These are phyloP conservation scores for Tetropium fuscum DNA, from an alignment of 2,888 invertebrate genomes.

Conservation along the genomic window DNA sequence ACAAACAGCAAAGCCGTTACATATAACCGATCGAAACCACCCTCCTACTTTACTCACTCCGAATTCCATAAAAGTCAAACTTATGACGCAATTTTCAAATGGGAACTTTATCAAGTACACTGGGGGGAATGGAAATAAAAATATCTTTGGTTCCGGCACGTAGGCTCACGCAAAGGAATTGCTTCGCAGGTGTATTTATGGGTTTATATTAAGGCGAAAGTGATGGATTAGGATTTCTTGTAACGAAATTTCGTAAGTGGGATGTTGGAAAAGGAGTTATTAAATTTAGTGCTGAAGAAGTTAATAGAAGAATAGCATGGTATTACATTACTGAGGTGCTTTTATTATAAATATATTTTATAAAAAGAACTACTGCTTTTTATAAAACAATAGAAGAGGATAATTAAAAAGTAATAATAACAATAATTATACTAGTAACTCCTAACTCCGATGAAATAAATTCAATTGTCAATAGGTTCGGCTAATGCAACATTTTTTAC, in stretches of 20 bases:
- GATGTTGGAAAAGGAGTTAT: too few species aligned
- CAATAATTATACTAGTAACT: too few species aligned
- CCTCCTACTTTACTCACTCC: constrained; percentile 10
- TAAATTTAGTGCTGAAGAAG: too few species aligned
- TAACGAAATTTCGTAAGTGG: constrained; percentile 3
- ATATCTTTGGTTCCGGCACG: constrained; percentile 8
- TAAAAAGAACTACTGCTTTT: too few species aligned
- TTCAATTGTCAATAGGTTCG: too few species aligned
- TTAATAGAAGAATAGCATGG: too few species aligned
- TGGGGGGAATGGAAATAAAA: constrained; percentile 21
- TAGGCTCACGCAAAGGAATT: neutral
- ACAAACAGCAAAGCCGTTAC: constrained; percentile 15
- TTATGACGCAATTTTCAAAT: constrained; percentile 22
- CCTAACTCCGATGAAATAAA: too few species aligned
- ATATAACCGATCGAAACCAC: constrained; percentile 11
- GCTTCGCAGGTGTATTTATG: neutral
- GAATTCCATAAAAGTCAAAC: constrained; percentile 20
- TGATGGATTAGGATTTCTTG: constrained; percentile 6
- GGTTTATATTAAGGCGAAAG: constrained; percentile 1
- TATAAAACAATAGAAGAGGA: too few species aligned
- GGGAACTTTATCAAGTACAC: constrained; percentile 19
- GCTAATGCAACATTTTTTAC: too few species aligned
- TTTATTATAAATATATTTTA: too few species aligned
- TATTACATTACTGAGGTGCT: too few species aligned
- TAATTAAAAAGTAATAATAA: too few species aligned